phyloP scores from a whole-genome alignment of 2,888 invertebrate genomes.

The Drosophila incognita region DNA sequence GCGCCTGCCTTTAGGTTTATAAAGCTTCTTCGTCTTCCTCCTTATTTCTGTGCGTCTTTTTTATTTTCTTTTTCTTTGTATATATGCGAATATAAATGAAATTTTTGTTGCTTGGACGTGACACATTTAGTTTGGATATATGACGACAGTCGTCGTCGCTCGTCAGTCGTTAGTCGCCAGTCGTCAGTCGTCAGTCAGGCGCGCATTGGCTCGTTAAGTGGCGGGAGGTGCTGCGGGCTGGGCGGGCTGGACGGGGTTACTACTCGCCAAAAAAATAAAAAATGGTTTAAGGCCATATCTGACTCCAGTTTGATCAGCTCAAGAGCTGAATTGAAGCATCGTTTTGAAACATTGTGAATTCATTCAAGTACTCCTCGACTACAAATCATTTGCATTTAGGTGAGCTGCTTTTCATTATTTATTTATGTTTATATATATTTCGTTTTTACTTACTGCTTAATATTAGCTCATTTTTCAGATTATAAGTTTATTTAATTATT shows the following conservation, averaged over 20 bases:
- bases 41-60: constrained; percentile 5
- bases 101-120: constrained; percentile 81
- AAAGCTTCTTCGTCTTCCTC: constrained; percentile 37
- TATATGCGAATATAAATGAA: constrained; percentile 79
- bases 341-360: not conserved
- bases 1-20: constrained; percentile 45
- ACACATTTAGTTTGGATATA: constrained; percentile 81
- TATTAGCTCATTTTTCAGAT: not conserved
- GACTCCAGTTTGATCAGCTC: constrained; percentile 36
- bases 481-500: not conserved
- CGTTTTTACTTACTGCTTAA: too few species aligned
- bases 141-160: constrained; percentile 59
- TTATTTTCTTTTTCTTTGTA: constrained; percentile 16
- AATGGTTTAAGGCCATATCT: constrained; percentile 24
- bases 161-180: constrained; percentile 25
- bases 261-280: not conserved
- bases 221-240: not conserved
- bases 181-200: constrained; percentile 57
- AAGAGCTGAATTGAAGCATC: constrained; percentile 6
- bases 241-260: not conserved
- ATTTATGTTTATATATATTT: not conserved
- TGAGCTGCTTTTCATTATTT: not conserved
- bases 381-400: not conserved
- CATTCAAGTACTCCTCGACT: not conserved
- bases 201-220: constrained; percentile 69